Evolutionary conservation across 2,797 vertebrate genomes (phyloP).

Genomic region (Spheniscus humboldti): DNA sequence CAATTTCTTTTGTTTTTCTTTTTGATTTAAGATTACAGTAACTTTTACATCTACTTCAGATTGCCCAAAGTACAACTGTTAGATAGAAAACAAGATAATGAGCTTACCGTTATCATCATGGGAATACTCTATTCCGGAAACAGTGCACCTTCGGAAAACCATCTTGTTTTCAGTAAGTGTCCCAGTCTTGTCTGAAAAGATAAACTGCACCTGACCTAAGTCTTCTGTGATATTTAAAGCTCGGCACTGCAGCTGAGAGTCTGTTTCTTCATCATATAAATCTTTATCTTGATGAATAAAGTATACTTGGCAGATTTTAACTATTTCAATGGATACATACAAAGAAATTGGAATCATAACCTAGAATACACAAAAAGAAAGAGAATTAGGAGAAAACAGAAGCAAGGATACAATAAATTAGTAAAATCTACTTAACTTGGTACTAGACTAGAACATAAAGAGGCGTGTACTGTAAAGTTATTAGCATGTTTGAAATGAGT

Average conservation of each 20-base stretch:
- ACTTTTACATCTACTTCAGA: background rate
- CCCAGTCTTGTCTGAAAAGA: slow-evolving; percentile 98
- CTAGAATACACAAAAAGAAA: slow-evolving; percentile 68
- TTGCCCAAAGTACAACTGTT: background rate
- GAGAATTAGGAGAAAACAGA: background rate
- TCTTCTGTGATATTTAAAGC: slow-evolving; percentile 98
- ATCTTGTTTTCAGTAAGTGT: slow-evolving; percentile 99
- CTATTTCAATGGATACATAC: slow-evolving; percentile 98
- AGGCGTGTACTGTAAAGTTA: slow-evolving; percentile 13
- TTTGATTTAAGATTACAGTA: background rate
- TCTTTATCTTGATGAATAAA: slow-evolving; percentile 96
- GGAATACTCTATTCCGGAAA: slow-evolving; percentile 94
- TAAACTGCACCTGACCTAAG: slow-evolving; percentile 95
- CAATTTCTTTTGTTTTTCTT: background rate
- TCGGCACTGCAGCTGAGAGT: slow-evolving; percentile 91
- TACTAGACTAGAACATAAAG: background rate
- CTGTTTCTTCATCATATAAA: slow-evolving; percentile 93
- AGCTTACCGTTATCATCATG: slow-evolving; percentile 93
- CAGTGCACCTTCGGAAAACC: slow-evolving; percentile 95
- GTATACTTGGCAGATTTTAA: slow-evolving; percentile 96
- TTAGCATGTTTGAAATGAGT: slow-evolving; percentile 21
- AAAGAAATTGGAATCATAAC: slow-evolving; percentile 97
- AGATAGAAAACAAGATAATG: background rate
- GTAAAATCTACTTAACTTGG: background rate
- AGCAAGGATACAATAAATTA: background rate